Evolutionary conservation across 1,140 invertebrate genomes (phyloP), one percentile per base, ranked within the genome.

Genomic region (Philopotamus ludificatus): DNA sequence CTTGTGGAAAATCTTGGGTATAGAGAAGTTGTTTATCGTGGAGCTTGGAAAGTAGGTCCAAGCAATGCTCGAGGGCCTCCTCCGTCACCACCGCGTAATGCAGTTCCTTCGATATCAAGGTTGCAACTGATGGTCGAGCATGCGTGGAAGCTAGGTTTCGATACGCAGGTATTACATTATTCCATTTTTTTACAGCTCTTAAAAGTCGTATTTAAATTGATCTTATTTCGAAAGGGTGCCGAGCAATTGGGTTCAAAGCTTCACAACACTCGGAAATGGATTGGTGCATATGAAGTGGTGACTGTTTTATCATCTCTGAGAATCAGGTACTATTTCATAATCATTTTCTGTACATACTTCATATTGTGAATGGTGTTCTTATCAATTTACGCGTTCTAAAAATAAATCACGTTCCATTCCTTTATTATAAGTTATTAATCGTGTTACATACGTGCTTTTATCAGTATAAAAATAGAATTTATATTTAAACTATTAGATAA

Each of bases 221-320:
- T 64, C 1, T 12, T 16, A 50, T 54, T 22, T 51, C 63, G 54
- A 15, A 77, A 88, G 81, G 93, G 93, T 34, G 88, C 88, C 53
- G 91, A 93, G 72, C 93, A 95, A 75, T 77, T 95, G 1, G 91
- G 89, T 20, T 88, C 87, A 15, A 87, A 87, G 68, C 75, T 95
- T 12, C 84, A 87, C 59, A 93, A 94, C 74, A 94, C 93, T 1
- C 82, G 89, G 55, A 95, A 95, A 78, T 96, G 93, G 93, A 95
- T 96, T 70, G 93, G 93, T 18, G 91, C 93, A 15, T 92, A 90
- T 7, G 91, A 93, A 80, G 89, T 93, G 15, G 86, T 90, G 8
- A 91, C 90, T 3, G 80, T 93, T 44, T 79, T 93, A 16, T 90
- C 89, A 16, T 92, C 87, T 69, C 81, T 91, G 39, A 83, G 86